Conservation (phyloP, 2,113 vertebrate species). For the Elaphurus davidianus region DNA sequence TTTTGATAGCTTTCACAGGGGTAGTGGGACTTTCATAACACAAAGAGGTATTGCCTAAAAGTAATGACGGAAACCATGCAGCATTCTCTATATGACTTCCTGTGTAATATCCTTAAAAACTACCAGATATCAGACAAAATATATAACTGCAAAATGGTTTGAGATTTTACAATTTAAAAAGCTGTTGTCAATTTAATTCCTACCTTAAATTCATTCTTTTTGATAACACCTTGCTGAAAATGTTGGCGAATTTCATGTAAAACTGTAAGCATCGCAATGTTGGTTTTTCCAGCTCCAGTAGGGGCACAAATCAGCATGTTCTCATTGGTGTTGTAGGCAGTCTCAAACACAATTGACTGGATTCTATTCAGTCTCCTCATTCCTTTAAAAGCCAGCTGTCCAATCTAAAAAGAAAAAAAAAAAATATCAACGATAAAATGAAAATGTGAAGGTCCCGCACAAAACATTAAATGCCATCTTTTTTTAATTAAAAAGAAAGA, state of each 20-base stretch:
- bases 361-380: conserved; percentile 95
- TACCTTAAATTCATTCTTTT: conserved; percentile 99
- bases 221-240: conserved; percentile 93
- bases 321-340: conserved; percentile 98
- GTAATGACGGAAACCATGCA: conserved; percentile 74
- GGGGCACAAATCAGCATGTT: conserved; percentile 97
- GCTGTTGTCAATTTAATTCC: conserved; percentile 51
- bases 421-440: background rate
- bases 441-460: background rate
- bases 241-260: conserved; percentile 97
- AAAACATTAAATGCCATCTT: background rate
- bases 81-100: conserved; percentile 60
- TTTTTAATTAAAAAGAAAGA: background rate
- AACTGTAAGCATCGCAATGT: conserved; percentile 97
- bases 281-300: conserved; percentile 98
- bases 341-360: conserved; percentile 97
- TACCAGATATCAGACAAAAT: conserved; percentile 52
- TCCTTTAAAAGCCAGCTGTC: conserved; percentile 96
- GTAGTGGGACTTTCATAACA: conserved; percentile 77
- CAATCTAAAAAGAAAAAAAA: conserved; percentile 85
- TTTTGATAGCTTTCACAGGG: conserved; percentile 75
- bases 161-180: conserved; percentile 65
- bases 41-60: conserved; percentile 67
- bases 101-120: conserved; percentile 68
- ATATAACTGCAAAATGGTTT: conserved; percentile 15